Percentiles rank a stretch among this genome's conserved stretches.
Evolutionary conservation across 2,797 vertebrate species (phyloP).

Genomic region (Cheirogaleus major): DNA sequence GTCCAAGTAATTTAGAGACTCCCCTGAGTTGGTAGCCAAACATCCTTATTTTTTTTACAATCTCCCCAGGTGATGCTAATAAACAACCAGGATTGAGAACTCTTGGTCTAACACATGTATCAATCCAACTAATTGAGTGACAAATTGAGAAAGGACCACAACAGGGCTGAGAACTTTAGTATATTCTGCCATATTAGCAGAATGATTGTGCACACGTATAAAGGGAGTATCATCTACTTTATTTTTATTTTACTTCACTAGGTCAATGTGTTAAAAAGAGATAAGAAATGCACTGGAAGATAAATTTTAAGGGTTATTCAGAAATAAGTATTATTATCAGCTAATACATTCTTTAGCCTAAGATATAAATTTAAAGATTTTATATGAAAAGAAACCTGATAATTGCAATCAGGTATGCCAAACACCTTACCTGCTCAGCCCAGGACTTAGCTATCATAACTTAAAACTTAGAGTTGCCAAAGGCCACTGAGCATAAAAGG

Average conservation of each 20-base stretch:
- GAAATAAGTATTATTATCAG: background rate
- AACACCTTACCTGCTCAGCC: background rate
- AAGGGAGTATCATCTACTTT: background rate
- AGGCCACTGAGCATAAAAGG: background rate
- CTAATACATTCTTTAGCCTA: background rate
- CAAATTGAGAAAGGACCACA: background rate
- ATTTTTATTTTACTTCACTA: background rate
- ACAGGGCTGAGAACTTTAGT: background rate
- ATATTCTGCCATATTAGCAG: background rate
- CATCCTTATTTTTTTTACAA: background rate
- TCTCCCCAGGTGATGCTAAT: background rate
- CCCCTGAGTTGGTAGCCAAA: background rate
- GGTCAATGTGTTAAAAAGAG: background rate
- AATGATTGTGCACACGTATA: background rate
- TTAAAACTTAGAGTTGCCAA: constrained; percentile 6
- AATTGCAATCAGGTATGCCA: background rate
- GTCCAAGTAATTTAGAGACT: background rate
- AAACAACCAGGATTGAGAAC: background rate
- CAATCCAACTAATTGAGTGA: background rate
- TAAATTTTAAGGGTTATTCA: background rate
- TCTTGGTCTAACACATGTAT: background rate
- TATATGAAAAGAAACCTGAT: background rate
- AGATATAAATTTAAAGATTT: background rate
- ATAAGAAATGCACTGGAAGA: background rate
- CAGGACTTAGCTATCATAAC: background rate